These are phyloP conservation scores for Ahaetulla prasina DNA, from an alignment of 2,113 vertebrate genomes.

Conservation along the genomic window DNA sequence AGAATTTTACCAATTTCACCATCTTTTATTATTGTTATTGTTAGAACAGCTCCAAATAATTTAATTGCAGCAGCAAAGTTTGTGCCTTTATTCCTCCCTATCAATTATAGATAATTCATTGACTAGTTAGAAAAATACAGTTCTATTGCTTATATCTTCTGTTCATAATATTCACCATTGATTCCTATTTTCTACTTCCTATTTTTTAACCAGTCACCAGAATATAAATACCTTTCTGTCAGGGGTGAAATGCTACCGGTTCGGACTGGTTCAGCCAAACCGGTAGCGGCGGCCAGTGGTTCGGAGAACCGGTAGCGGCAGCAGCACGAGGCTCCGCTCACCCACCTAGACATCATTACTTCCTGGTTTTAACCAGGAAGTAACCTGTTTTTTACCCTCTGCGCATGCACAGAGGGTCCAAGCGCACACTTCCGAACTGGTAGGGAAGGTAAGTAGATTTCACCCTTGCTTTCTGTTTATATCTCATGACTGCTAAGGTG, in stretches of 20 bases:
- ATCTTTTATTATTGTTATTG: neutral
- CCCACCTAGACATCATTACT: too few species aligned
- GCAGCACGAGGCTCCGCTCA: too few species aligned
- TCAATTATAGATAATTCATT: neutral
- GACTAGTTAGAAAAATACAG: neutral
- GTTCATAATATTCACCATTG: neutral
- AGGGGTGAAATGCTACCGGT: too few species aligned
- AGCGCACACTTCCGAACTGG: too few species aligned
- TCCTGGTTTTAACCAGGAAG: too few species aligned
- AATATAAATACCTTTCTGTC: neutral
- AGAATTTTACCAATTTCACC: neutral
- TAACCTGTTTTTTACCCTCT: too few species aligned
- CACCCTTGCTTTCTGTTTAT: too few species aligned
- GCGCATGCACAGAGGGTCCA: too few species aligned
- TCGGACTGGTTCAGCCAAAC: too few species aligned
- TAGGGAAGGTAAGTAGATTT: too few species aligned
- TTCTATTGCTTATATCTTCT: neutral
- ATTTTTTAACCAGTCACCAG: neutral
- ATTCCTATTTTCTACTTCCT: neutral
- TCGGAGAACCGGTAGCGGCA: too few species aligned
- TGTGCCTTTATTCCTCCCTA: neutral
- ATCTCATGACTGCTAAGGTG: neutral
- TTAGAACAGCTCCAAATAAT: neutral
- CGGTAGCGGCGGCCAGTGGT: too few species aligned
- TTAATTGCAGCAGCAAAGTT: neutral